Percentiles rank a stretch among this genome's conserved stretches.
These are phyloP conservation scores for Formicarius rufipectus DNA, from an alignment of 2,113 vertebrate genomes.

Conservation along the genomic window DNA sequence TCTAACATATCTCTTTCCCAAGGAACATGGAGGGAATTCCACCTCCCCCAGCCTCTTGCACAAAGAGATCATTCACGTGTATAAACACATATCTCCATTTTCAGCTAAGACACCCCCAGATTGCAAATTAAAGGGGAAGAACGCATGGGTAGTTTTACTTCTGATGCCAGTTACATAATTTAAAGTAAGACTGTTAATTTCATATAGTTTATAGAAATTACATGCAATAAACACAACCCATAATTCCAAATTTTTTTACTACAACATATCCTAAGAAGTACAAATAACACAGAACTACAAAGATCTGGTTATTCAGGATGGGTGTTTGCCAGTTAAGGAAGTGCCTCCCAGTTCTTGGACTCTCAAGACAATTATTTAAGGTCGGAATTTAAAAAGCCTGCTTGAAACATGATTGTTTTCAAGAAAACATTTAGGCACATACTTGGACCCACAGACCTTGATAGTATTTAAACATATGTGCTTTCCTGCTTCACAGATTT, in stretches of 20 bases:
- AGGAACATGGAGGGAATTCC: neutral
- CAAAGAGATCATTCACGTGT: neutral
- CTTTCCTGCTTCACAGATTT: neutral
- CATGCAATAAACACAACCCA: neutral
- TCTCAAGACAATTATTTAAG: neutral
- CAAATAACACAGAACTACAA: neutral
- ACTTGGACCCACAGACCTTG: constrained; percentile 17
- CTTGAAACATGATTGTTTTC: neutral
- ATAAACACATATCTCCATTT: neutral
- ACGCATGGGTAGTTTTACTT: neutral
- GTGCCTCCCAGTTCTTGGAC: neutral
- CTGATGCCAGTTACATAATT: neutral
- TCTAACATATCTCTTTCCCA: neutral
- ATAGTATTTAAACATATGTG: constrained; percentile 12
- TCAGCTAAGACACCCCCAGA: neutral
- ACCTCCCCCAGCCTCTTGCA: neutral
- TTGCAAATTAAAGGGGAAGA: neutral
- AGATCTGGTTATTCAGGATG: neutral
- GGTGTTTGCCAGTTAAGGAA: neutral
- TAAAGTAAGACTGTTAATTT: neutral
- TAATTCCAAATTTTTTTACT: neutral
- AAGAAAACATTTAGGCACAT: constrained; percentile 30
- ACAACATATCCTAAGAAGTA: neutral
- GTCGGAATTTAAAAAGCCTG: neutral
- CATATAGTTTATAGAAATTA: neutral